Conservation (phyloP, 2,888 invertebrate species). For the Peribatodes rhomboidaria region DNA sequence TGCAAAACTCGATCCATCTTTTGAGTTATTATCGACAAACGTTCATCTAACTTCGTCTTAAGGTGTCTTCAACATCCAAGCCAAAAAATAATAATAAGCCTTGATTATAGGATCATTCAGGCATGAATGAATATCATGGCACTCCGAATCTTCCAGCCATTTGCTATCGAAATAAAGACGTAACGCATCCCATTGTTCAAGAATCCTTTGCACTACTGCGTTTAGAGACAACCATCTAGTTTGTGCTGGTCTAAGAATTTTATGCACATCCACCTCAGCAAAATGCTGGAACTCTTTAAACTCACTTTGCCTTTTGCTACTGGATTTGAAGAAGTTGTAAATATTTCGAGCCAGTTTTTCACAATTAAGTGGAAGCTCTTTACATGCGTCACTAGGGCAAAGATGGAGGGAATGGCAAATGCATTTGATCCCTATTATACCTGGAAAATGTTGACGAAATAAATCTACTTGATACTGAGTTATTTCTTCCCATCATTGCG, state of each 20-base stretch:
- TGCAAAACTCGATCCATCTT: too few relatives aligned
- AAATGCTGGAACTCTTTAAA: constrained; percentile 31
- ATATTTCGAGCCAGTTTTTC: constrained; percentile 39
- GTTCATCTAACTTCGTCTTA: too few relatives aligned
- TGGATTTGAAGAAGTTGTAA: constrained; percentile 28
- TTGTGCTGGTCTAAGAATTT: constrained; percentile 31
- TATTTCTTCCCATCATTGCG: constrained; percentile 31
- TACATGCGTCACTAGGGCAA: constrained; percentile 39
- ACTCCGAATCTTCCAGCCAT: constrained; percentile 30
- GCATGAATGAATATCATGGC: constrained; percentile 17
- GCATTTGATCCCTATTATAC: constrained; percentile 37
- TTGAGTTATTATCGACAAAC: too few relatives aligned
- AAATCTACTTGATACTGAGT: constrained; percentile 31
- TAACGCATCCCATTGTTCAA: constrained; percentile 37
- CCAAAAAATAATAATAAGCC: neutral
- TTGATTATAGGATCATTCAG: constrained; percentile 27
- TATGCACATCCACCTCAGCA: constrained; percentile 19
- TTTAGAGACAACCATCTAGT: constrained; percentile 34
- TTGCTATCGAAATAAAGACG: constrained; percentile 27
- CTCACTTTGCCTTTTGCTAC: constrained; percentile 24
- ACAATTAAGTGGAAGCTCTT: constrained; percentile 34
- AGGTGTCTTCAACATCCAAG: neutral
- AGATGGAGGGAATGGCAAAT: constrained; percentile 45
- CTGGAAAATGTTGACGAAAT: constrained; percentile 38
- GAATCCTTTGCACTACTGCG: constrained; percentile 4